These are phyloP conservation scores for Hoplodrina blanda DNA, from an alignment of 2,888 invertebrate species.

Conservation along the genomic window DNA sequence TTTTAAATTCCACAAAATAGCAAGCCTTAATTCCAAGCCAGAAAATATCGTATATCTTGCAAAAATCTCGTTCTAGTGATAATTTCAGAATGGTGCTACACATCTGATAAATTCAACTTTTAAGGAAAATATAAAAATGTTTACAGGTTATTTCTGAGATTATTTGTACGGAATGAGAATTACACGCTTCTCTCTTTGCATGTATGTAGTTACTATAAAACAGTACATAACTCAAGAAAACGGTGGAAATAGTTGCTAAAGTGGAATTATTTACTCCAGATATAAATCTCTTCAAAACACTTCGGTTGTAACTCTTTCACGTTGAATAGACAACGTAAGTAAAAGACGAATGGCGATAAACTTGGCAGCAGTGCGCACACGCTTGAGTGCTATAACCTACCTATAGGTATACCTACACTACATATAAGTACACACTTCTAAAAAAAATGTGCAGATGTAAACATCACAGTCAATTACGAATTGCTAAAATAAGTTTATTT, in stretches of 20 bases:
- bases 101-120: neutral
- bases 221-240: constrained; percentile 64
- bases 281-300: constrained; percentile 71
- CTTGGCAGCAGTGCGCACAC: constrained; percentile 67
- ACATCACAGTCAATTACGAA: constrained; percentile 57
- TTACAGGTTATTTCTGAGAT: neutral
- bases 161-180: neutral
- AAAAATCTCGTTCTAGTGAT: neutral
- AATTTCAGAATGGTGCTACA: neutral
- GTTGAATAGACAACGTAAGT: constrained; percentile 64
- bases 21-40: neutral
- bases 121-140: neutral
- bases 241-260: constrained; percentile 62
- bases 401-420: constrained; percentile 25
- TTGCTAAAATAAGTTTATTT: constrained; percentile 54
- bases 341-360: constrained; percentile 70
- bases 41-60: neutral
- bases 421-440: constrained; percentile 31
- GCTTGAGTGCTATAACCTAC: constrained; percentile 52
- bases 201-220: constrained; percentile 21
- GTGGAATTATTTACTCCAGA: constrained; percentile 68
- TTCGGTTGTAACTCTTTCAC: constrained; percentile 64
- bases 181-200: neutral
- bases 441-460: constrained; percentile 70
- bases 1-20: neutral